Percentiles rank a stretch among this genome's conserved stretches.
Conservation (phyloP, 2,113 vertebrate genomes). For the Noctilio leporinus region DNA sequence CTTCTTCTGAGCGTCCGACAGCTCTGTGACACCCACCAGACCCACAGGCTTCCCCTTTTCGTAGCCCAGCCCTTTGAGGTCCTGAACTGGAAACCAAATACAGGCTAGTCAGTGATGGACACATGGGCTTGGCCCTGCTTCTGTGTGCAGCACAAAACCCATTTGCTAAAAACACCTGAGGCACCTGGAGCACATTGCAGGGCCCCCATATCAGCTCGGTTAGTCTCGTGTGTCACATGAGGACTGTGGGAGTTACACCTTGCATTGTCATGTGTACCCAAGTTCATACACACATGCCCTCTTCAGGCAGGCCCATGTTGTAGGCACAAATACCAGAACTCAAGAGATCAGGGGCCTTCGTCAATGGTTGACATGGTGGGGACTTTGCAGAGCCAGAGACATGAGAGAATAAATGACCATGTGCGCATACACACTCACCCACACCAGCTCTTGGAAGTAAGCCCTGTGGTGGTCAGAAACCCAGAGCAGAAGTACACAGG, state of each 20-base stretch:
- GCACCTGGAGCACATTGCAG: too few species aligned
- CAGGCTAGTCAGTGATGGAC: background rate
- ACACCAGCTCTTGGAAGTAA: background rate
- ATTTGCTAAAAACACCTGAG: background rate
- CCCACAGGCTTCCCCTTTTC: slow-evolving; percentile 96
- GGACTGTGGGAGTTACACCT: background rate
- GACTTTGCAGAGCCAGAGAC: background rate
- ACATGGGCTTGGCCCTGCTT: fast-evolving
- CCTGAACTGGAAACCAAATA: slow-evolving; percentile 83
- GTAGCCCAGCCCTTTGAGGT: slow-evolving; percentile 94
- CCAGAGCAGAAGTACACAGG: background rate
- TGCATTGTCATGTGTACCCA: fast-evolving
- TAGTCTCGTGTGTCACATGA: fast-evolving
- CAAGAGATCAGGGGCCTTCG: background rate
- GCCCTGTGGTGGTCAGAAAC: background rate
- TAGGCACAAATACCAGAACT: background rate
- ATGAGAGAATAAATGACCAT: fast-evolving
- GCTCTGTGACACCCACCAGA: slow-evolving; percentile 93
- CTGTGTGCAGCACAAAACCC: too few species aligned
- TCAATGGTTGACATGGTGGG: background rate
- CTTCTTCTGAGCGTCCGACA: slow-evolving; percentile 95
- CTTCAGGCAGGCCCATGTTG: background rate
- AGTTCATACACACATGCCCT: background rate
- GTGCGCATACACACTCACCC: too few species aligned
- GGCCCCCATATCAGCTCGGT: background rate